Evolutionary conservation across 2,888 invertebrate genomes (phyloP).

Genomic region (Phyto melanocephala): DNA sequence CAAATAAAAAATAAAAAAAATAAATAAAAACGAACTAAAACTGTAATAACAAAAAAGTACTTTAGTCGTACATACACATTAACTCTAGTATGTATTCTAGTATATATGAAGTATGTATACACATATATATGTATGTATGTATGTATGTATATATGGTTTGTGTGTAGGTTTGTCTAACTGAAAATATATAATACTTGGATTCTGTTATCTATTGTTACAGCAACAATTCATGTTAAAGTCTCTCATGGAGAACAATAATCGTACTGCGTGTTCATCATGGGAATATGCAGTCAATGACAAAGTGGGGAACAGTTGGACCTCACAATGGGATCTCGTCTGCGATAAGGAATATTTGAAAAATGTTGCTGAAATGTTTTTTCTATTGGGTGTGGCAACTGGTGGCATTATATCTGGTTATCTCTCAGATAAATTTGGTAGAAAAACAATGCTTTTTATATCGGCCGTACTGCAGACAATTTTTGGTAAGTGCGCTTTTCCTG

Average conservation of each 20-base stretch:
- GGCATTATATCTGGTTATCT: slow-evolving; percentile 89
- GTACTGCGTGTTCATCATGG: slow-evolving; percentile 82
- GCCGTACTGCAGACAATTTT: slow-evolving; percentile 84
- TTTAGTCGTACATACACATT: too few relatives aligned
- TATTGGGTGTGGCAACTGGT: slow-evolving; percentile 87
- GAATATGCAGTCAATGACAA: slow-evolving; percentile 81
- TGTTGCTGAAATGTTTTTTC: slow-evolving; percentile 87
- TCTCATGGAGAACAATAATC: slow-evolving; percentile 65
- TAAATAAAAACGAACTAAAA: neutral
- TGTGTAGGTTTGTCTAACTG: too few relatives aligned
- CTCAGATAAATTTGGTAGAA: slow-evolving; percentile 89
- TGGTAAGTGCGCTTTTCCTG: slow-evolving; percentile 77
- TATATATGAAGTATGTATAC: too few relatives aligned
- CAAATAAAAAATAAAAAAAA: neutral
- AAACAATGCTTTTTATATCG: slow-evolving; percentile 86
- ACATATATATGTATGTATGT: too few relatives aligned
- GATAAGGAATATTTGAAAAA: slow-evolving; percentile 85
- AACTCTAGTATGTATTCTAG: too few relatives aligned
- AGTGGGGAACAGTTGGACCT: slow-evolving; percentile 84
- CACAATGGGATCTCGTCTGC: slow-evolving; percentile 89
- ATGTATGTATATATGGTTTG: too few relatives aligned
- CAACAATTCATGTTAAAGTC: slow-evolving; percentile 45
- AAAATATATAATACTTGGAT: neutral
- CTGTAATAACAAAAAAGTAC: neutral
- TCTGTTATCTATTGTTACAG: slow-evolving; percentile 47